A percentile compares a stretch with the other conserved stretches of the same genome.
phyloP scores from a whole-genome alignment of 2,113 vertebrate species.

The Lophotis ruficrista region DNA sequence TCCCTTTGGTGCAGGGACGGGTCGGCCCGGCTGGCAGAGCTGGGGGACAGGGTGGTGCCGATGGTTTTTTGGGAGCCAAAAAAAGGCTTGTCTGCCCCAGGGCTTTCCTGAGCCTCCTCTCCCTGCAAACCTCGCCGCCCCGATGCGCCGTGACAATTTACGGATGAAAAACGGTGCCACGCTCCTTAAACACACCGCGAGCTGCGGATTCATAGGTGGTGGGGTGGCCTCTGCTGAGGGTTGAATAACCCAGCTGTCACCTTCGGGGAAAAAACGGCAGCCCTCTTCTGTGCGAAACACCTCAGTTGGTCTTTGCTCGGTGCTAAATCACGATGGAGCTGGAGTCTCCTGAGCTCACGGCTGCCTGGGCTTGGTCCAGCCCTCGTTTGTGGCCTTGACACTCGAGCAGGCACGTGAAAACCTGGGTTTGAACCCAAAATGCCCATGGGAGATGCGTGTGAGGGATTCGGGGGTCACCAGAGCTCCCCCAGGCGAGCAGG shows the following conservation, averaged over 20 bases:
- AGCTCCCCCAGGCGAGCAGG: background rate
- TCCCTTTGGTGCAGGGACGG: background rate
- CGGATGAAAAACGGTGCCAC: background rate
- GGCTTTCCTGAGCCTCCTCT: background rate
- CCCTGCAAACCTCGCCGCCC: background rate
- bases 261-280: background rate
- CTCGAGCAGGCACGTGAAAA: background rate
- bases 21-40: background rate
- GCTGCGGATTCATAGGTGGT: background rate
- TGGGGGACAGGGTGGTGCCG: background rate
- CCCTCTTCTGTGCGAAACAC: background rate
- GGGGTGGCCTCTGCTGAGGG: background rate
- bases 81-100: background rate
- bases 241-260: background rate
- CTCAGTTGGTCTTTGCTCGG: rapidly evolving
- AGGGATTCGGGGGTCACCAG: background rate
- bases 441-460: rapidly evolving
- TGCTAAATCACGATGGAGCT: background rate
- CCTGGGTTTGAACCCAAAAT: background rate
- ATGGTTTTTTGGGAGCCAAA: background rate
- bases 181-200: background rate
- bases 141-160: background rate
- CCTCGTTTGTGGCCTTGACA: rapidly evolving
- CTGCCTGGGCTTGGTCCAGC: background rate
- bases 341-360: background rate